Conservation (phyloP, 2,888 invertebrate genomes). For the Andrena dorsata region DNA sequence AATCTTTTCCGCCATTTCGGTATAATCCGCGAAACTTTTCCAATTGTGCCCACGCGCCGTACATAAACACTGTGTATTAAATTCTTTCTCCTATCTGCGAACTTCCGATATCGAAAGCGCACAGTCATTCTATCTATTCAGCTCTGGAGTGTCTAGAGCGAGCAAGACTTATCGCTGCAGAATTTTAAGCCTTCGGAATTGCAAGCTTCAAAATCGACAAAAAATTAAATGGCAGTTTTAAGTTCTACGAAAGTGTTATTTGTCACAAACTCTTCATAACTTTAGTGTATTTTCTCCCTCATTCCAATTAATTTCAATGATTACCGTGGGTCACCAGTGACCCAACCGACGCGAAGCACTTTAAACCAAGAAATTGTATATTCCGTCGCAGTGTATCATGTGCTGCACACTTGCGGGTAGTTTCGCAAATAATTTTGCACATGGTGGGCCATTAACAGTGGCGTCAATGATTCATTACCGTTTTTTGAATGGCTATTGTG, state of each 20-base stretch:
- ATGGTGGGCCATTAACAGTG: no score
- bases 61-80: constrained; percentile 19
- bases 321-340: no score
- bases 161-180: neutral
- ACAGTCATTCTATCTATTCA: neutral
- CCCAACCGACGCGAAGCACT: no score
- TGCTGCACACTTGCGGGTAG: neutral
- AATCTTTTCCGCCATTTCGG: constrained; percentile 40
- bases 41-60: constrained; percentile 8
- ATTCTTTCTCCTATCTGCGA: constrained; percentile 4
- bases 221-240: no score
- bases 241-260: no score
- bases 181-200: no score
- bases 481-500: no score
- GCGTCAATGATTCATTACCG: no score
- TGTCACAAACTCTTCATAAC: no score
- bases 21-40: constrained; percentile 23
- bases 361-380: neutral
- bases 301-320: neutral
- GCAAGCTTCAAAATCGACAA: no score
- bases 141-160: neutral
- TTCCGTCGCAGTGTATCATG: neutral
- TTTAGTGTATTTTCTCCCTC: neutral
- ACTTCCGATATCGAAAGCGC: neutral
- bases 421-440: no score